These are phyloP conservation scores for Galagoides demidoff DNA, from an alignment of 2,797 vertebrate genomes.

Conservation along the genomic window DNA sequence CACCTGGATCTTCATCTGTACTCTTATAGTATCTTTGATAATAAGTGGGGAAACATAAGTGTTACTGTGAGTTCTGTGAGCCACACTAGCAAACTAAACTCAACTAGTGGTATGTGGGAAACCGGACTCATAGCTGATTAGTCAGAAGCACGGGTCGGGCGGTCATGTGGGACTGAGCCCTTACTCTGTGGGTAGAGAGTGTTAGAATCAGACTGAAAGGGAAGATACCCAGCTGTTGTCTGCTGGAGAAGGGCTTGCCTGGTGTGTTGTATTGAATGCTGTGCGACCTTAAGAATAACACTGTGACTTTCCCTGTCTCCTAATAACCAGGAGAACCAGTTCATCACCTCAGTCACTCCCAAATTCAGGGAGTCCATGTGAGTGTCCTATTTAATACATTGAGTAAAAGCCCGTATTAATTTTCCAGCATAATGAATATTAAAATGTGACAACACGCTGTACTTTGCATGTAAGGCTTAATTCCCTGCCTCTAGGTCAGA, in stretches of 20 bases:
- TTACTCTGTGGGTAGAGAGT: background rate
- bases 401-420: background rate
- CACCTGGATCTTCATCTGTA: background rate
- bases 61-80: background rate
- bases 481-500: background rate
- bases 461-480: background rate
- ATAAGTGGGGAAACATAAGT: background rate
- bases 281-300: background rate
- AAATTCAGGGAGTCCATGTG: background rate
- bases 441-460: background rate
- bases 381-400: background rate
- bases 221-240: background rate
- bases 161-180: background rate
- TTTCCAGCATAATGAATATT: background rate
- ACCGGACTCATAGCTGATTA: background rate
- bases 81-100: background rate
- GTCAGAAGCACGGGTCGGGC: background rate
- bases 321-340: background rate
- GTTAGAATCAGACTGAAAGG: background rate
- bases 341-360: background rate
- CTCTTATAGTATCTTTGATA: background rate
- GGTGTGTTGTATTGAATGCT: rapidly evolving
- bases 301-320: background rate
- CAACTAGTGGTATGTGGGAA: background rate
- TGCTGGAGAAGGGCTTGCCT: background rate